phyloP scores from a whole-genome alignment of 30 jellyfish, hydroid and myxozoan species.

The Turritopsis rubra region DNA sequence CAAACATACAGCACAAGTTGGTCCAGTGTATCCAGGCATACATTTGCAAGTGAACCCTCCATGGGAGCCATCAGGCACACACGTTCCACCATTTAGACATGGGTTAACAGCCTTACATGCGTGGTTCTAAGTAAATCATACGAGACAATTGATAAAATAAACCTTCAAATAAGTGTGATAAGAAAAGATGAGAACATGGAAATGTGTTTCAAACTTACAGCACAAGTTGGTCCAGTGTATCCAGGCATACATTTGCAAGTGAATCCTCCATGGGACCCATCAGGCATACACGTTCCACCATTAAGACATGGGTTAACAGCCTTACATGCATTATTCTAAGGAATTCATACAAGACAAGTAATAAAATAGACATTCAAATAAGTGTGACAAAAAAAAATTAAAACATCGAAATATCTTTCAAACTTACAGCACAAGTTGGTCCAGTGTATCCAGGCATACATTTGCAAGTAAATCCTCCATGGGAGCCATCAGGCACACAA shows the following conservation, averaged over 20 bases:
- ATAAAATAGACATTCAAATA: not conserved
- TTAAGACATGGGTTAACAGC: slow-evolving; percentile 69
- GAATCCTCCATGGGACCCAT: slow-evolving; percentile 48
- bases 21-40: slow-evolving; percentile 65
- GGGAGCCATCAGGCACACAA: slow-evolving; percentile 58
- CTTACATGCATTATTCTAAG: slow-evolving; percentile 3
- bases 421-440: slow-evolving; percentile 7
- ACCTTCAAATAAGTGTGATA: too few species aligned
- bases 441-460: slow-evolving; percentile 77
- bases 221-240: slow-evolving; percentile 59
- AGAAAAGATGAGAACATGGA: not conserved
- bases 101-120: slow-evolving; percentile 15
- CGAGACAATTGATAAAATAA: not conserved
- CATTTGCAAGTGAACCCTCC: slow-evolving; percentile 44
- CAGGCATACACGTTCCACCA: slow-evolving; percentile 73
- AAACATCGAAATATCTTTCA: not conserved
- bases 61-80: not conserved
- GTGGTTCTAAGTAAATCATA: not conserved
- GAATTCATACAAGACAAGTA: not conserved
- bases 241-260: slow-evolving; percentile 59
- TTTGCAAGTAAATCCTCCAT: slow-evolving; percentile 48
- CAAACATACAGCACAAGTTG: slow-evolving; percentile 29
- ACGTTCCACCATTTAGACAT: slow-evolving; percentile 2
- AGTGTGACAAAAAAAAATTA: not conserved
- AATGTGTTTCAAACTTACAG: slow-evolving; percentile 19